Base-by-base conservation (phyloP, 1,140 invertebrate species). In the Papilio xuthus region DNA sequence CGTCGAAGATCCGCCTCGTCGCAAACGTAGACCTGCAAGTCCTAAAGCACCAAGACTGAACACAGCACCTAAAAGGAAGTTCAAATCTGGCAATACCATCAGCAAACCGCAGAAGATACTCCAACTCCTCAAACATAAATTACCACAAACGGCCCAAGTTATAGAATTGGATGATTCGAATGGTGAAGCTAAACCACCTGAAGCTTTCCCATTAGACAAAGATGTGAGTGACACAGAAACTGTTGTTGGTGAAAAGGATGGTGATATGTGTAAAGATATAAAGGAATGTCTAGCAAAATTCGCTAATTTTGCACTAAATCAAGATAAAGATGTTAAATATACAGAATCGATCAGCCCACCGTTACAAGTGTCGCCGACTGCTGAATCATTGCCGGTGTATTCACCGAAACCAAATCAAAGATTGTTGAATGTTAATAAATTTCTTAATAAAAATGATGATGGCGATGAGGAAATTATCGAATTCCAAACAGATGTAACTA, bases 241-340 rank as follows among this genome's bases (percentile, higher is more conserved):
- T 0, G 89, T 93, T 37, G 92, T 93, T 6, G 91, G 89, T 0
- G 90, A 93, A 37, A 92, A 89, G 41, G 90, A 92, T 28, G 84
- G 77, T 0, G 90, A 92, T 56, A 78, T 92, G 13, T 90, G 88
- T 69, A 92, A 91, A 70, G 90, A 92, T 47, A 93, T 93, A 90
- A 92, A 93, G 37, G 89, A 92, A 10, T 93, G 92, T 82, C 79
- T 93, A 2, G 89, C 87, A 0, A 92, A 93, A 60, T 93, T 93
- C 20, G 90, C 90, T 0, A 93, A 90, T 76, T 92, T 93, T 67
- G 92, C 89, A 0, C 80, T 93, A 0, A 91, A 83, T 23, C 80
- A 87, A 26, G 82, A 82, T 6, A 32, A 79, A 4, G 85, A 83
- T 0, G 26, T 44, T 0, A 88, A 89, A 67, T 89, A 90, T 63